A percentile compares a stretch with the other conserved stretches of the same genome.
phyloP scores from a whole-genome alignment of 2,797 vertebrate species.

The Falco rusticolus region DNA sequence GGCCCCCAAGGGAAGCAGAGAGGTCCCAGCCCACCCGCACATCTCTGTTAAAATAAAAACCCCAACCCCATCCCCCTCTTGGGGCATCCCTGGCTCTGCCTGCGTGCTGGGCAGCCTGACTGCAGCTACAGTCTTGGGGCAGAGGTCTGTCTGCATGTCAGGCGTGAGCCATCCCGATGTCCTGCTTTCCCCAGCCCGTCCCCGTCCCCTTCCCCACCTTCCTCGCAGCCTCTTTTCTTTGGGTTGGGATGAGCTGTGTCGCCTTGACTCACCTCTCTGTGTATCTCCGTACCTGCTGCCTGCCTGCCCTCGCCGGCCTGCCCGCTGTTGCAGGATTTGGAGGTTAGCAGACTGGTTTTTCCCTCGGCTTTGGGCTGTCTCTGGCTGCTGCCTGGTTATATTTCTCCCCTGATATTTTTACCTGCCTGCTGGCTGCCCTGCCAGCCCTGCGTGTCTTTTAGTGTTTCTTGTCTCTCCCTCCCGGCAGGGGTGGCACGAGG shows the following conservation, averaged over 20 bases:
- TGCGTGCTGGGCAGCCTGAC: not conserved
- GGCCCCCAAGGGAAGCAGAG: not conserved
- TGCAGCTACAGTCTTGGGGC: not conserved
- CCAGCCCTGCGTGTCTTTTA: not conserved
- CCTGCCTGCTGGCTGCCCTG: not conserved
- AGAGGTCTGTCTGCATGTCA: accelerated
- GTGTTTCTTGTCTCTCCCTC: not conserved
- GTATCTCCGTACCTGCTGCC: constrained; percentile 28
- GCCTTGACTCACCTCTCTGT: constrained; percentile 33
- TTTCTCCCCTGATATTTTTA: not conserved
- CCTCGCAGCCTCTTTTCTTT: not conserved
- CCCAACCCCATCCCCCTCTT: not conserved
- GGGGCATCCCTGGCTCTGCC: not conserved
- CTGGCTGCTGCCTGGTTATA: constrained; percentile 23
- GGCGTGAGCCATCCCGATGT: accelerated
- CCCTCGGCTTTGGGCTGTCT: not conserved
- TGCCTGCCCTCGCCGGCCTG: constrained; percentile 12
- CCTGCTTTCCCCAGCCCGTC: not conserved
- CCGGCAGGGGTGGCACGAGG: not conserved
- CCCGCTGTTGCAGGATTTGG: constrained; percentile 71
- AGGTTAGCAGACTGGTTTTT: constrained; percentile 67
- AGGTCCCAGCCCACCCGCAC: not conserved
- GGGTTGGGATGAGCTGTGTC: not conserved
- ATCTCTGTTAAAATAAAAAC: not conserved
- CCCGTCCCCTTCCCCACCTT: not conserved